Evolutionary conservation across 2,113 vertebrate genomes (phyloP).

Genomic region (Cyanoramphus novaezelandiae): DNA sequence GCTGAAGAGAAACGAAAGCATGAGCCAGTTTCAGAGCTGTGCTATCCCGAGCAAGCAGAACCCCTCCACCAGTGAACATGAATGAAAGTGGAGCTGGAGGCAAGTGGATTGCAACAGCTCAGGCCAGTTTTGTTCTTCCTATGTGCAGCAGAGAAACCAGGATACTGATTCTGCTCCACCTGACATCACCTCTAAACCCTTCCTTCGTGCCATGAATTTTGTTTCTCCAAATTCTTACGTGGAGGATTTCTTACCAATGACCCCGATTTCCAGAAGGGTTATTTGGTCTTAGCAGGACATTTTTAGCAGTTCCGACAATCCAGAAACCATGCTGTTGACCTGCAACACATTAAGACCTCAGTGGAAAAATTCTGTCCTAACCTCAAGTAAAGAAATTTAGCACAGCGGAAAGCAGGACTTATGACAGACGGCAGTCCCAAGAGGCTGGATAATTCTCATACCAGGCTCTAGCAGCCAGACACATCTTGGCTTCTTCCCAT

Average conservation of each 20-base stretch:
- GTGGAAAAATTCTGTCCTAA: slow-evolving; percentile 29
- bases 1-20: neutral
- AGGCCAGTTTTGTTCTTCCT: neutral
- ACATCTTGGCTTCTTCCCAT: slow-evolving; percentile 27
- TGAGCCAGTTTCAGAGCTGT: neutral
- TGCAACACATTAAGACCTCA: neutral
- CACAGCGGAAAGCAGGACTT: neutral
- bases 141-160: rapidly evolving
- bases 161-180: neutral
- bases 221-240: neutral
- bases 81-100: neutral
- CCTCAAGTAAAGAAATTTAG: neutral
- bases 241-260: neutral
- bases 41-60: rapidly evolving
- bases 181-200: neutral
- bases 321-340: neutral
- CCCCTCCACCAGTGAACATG: too few species aligned
- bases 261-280: neutral
- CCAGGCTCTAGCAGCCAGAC: neutral
- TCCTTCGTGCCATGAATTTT: rapidly evolving
- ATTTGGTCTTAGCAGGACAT: neutral
- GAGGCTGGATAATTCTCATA: neutral
- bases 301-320: neutral
- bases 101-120: neutral
- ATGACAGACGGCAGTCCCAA: neutral